These are phyloP conservation scores for Brachyrhaphis roseni DNA, from an alignment of 2,797 vertebrate species.

Conservation along the genomic window DNA sequence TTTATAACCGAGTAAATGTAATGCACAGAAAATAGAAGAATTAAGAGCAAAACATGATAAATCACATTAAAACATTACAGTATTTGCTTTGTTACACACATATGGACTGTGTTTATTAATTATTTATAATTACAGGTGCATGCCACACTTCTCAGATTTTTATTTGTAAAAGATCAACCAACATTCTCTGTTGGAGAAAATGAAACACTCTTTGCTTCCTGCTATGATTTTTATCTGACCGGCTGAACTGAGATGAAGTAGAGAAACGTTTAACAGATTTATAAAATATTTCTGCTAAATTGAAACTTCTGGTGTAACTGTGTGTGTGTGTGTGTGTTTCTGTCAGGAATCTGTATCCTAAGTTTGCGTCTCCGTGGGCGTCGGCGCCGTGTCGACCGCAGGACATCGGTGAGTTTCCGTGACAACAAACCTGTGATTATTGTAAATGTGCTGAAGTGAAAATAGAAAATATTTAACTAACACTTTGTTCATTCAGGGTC, in stretches of 20 bases:
- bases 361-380: conserved; percentile 98
- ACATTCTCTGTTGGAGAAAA: neutral
- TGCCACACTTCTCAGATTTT: neutral
- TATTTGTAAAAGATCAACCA: neutral
- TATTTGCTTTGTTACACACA: neutral
- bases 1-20: neutral
- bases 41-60: too few species aligned
- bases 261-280: neutral
- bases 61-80: too few species aligned
- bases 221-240: neutral
- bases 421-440: neutral
- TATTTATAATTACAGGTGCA: neutral
- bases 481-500: neutral
- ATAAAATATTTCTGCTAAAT: neutral
- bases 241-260: neutral
- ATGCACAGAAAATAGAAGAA: neutral
- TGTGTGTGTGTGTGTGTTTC: neutral
- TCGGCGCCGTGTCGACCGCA: conserved; percentile 98
- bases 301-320: neutral
- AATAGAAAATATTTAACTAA: neutral
- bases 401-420: conserved; percentile 89
- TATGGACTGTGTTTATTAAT: neutral
- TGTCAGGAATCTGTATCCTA: conserved; percentile 76
- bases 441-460: neutral
- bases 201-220: neutral